phyloP scores from a whole-genome alignment of 2,797 vertebrate genomes.

The Sphenodon punctatus region DNA sequence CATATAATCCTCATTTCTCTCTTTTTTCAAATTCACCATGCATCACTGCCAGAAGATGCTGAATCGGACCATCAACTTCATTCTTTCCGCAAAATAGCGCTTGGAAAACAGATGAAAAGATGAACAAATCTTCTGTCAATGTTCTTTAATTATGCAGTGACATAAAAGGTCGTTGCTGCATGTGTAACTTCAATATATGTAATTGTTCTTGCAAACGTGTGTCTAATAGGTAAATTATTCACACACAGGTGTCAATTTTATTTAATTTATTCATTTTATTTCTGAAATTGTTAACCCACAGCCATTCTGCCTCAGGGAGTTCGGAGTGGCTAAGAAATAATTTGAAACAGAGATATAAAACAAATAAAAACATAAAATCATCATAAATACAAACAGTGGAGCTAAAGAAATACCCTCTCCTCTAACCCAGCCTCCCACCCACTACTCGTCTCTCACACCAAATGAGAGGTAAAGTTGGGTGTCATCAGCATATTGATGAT shows the following conservation, averaged over 20 bases:
- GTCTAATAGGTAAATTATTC: neutral
- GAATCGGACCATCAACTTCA: conserved; percentile 25
- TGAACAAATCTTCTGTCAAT: neutral
- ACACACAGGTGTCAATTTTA: neutral
- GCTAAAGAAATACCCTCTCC: no score
- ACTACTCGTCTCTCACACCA: no score
- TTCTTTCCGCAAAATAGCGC: conserved; percentile 14
- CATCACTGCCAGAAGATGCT: neutral
- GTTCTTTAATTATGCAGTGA: neutral
- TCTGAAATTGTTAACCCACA: no score
- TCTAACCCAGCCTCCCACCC: no score
- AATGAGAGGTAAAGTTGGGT: no score
- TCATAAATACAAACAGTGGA: no score
- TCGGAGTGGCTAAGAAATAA: no score
- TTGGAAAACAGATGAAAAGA: neutral
- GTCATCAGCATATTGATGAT: no score
- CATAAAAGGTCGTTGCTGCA: neutral
- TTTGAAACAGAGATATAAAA: no score
- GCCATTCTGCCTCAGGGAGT: no score
- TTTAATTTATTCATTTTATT: no score
- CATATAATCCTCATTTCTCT: neutral
- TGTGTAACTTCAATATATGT: rapidly evolving
- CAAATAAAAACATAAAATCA: no score
- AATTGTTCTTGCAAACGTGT: rapidly evolving
- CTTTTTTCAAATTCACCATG: conserved; percentile 7